phyloP scores from a whole-genome alignment of 2,797 vertebrate species.

The Phoxinus dragarum region DNA sequence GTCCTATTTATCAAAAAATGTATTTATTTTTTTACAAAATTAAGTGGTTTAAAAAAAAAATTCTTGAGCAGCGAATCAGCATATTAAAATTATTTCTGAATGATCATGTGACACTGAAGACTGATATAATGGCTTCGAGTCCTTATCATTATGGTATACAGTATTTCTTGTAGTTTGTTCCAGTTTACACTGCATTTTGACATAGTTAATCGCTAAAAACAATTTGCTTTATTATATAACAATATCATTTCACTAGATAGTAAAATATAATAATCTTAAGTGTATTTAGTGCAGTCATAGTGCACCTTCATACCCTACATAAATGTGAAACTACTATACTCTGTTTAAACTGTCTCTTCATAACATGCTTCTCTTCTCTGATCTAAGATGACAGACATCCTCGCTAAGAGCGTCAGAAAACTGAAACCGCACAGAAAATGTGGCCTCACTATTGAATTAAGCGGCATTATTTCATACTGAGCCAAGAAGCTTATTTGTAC shows the following conservation, averaged over 20 bases:
- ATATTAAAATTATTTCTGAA: background rate
- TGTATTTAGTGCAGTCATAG: background rate
- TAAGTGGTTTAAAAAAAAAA: background rate
- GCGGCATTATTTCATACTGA: slow-evolving; percentile 33
- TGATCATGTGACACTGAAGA: background rate
- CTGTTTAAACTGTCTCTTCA: slow-evolving; percentile 7
- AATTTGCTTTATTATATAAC: background rate
- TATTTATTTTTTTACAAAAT: too few species aligned
- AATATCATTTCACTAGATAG: background rate
- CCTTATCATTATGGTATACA: background rate
- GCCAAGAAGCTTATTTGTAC: slow-evolving; percentile 48
- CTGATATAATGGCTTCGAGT: background rate
- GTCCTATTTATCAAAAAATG: background rate
- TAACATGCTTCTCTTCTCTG: slow-evolving; percentile 20
- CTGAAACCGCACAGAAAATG: background rate
- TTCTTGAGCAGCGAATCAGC: background rate
- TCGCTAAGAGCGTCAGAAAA: slow-evolving; percentile 22
- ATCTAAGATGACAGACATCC: slow-evolving; percentile 26
- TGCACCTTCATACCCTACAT: background rate
- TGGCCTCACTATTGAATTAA: slow-evolving; percentile 14
- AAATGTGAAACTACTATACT: background rate
- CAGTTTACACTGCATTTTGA: background rate
- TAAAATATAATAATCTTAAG: background rate
- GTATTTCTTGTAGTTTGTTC: background rate
- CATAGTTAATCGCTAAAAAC: background rate